Evolutionary conservation across 2,888 invertebrate species (phyloP).

Genomic region (Rhabditophanes sp.): DNA sequence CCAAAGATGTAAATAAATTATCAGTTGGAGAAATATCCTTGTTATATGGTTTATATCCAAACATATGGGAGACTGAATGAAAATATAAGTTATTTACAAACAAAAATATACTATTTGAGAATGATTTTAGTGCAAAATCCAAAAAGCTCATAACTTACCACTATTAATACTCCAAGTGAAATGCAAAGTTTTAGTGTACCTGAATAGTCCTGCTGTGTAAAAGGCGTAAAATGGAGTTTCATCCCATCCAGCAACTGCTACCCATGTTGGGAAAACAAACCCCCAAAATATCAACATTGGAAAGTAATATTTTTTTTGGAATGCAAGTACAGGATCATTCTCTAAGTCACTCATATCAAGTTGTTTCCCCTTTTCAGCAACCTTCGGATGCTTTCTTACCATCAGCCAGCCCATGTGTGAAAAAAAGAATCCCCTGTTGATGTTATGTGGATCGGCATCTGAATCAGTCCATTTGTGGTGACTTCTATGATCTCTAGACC

Average conservation of each 20-base stretch:
- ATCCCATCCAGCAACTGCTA: constrained; percentile 69
- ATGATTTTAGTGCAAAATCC: neutral
- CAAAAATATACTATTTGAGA: neutral
- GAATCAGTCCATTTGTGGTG: constrained; percentile 86
- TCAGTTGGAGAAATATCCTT: constrained; percentile 47
- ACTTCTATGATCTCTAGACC: constrained; percentile 66
- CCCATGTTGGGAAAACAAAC: constrained; percentile 63
- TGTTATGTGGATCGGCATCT: constrained; percentile 80
- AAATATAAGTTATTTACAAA: constrained; percentile 2
- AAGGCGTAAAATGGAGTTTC: constrained; percentile 64
- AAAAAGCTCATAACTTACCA: constrained; percentile 5
- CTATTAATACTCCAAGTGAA: constrained; percentile 77
- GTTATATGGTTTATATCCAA: constrained; percentile 80
- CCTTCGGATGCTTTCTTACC: constrained; percentile 61
- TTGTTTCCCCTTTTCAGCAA: constrained; percentile 56
- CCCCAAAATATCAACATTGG: constrained; percentile 61
- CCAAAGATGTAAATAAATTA: constrained; percentile 30
- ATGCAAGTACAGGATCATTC: constrained; percentile 60
- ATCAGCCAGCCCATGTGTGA: constrained; percentile 86
- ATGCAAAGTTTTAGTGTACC: constrained; percentile 70
- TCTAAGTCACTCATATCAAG: constrained; percentile 70
- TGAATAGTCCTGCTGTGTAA: constrained; percentile 61
- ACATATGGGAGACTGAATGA: constrained; percentile 43
- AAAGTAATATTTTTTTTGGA: constrained; percentile 66
- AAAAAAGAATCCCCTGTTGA: constrained; percentile 81